Conservation (phyloP, 1,140 invertebrate genomes). For the Melitaea cinxia region DNA sequence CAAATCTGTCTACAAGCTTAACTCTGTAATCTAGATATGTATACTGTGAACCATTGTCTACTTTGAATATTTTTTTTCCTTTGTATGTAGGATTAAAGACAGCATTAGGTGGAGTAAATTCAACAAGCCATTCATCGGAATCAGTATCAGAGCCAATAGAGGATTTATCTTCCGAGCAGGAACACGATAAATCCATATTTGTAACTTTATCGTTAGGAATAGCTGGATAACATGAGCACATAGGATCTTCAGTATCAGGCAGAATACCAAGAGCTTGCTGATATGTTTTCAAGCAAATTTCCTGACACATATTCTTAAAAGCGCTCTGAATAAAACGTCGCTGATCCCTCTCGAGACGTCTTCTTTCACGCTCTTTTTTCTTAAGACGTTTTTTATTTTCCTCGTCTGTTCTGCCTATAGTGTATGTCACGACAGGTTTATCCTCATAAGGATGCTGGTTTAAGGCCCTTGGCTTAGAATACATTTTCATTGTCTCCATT, state of each 20-base stretch:
- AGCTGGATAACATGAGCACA: constrained; percentile 61
- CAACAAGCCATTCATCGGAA: constrained; percentile 72
- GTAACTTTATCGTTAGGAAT: constrained; percentile 45
- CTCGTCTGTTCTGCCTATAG: constrained; percentile 70
- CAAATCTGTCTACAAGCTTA: constrained; percentile 64
- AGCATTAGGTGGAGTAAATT: constrained; percentile 72
- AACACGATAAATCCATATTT: constrained; percentile 59
- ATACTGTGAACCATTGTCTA: constrained; percentile 59
- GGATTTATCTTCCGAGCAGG: constrained; percentile 59
- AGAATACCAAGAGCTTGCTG: constrained; percentile 70
- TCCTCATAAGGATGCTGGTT: constrained; percentile 75
- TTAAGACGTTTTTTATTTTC: constrained; percentile 63
- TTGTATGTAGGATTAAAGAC: constrained; percentile 64
- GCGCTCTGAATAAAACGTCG: constrained; percentile 68
- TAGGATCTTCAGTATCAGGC: constrained; percentile 60
- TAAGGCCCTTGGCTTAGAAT: constrained; percentile 55
- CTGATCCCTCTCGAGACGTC: constrained; percentile 64
- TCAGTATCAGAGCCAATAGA: constrained; percentile 63
- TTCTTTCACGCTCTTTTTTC: constrained; percentile 60
- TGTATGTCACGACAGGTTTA: constrained; percentile 64
- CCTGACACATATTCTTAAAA: constrained; percentile 69
- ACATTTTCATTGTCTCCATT: constrained; percentile 75
- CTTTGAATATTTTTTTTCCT: constrained; percentile 56
- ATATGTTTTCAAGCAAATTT: constrained; percentile 74
- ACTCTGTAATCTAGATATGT: constrained; percentile 69